These are phyloP conservation scores for Micromussa lordhowensis DNA, from an alignment of 92 coral and sea anemone species.

Conservation along the genomic window DNA sequence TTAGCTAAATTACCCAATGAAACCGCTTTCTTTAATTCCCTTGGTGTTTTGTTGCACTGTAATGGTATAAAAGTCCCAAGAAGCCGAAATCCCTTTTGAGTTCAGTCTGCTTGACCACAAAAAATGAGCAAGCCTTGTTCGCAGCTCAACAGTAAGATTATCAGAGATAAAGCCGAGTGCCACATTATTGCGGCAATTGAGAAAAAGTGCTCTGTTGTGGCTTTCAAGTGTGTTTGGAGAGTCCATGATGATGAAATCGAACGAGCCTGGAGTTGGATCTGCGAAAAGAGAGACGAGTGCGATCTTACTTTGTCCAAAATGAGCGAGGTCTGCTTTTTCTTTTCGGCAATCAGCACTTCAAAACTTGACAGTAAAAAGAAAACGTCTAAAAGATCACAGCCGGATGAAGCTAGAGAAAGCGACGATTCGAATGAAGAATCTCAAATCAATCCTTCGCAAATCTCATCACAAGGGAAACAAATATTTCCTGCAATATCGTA, in stretches of 20 bases:
- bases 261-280: conserved; percentile 11
- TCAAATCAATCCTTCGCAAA: too few species aligned
- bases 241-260: background rate
- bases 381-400: background rate
- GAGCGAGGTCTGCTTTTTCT: conserved; percentile 14
- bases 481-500: too few species aligned
- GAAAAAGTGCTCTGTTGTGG: background rate
- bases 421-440: too few species aligned
- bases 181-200: background rate
- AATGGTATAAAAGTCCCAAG: too few species aligned
- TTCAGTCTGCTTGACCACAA: background rate
- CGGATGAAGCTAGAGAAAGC: background rate
- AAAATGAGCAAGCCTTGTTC: conserved; percentile 37
- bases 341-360: conserved; percentile 13
- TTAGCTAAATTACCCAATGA: too few species aligned
- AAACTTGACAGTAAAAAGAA: background rate
- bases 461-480: too few species aligned
- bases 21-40: too few species aligned
- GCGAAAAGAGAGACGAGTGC: conserved; percentile 12
- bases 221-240: background rate
- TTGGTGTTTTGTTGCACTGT: too few species aligned
- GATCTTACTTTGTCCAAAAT: conserved; percentile 18
- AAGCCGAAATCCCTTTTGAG: too few species aligned
- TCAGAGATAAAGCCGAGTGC: conserved; percentile 40
- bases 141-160: conserved; percentile 36